A percentile compares a stretch with the other conserved stretches of the same genome.
phyloP scores from a whole-genome alignment of 2,113 vertebrate species.

The Perca schrenkii region DNA sequence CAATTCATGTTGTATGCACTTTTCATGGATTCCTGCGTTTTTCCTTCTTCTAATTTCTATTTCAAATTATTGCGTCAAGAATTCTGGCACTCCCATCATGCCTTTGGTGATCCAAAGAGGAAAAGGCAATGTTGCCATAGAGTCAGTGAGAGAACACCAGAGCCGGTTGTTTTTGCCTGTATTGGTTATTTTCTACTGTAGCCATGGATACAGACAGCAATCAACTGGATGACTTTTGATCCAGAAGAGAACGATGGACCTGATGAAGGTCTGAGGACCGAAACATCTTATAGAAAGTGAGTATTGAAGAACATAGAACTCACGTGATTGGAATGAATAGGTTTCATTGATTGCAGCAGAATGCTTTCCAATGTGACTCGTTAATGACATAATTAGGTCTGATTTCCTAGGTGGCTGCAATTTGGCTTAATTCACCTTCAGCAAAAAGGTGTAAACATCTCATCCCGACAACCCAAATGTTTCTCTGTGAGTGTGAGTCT shows the following conservation, averaged over 20 bases:
- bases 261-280: neutral
- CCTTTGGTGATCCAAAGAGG: neutral
- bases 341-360: neutral
- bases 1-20: neutral
- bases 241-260: neutral
- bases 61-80: neutral
- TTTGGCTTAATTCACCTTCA: neutral
- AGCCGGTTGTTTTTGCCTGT: no score
- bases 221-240: neutral
- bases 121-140: neutral
- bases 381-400: no score
- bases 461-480: neutral
- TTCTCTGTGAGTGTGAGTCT: constrained; percentile 21
- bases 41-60: neutral
- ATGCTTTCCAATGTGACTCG: no score
- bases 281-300: neutral
- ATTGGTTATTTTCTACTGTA: no score
- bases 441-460: neutral
- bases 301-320: no score
- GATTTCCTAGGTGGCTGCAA: no score
- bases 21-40: no score
- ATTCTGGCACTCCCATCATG: neutral
- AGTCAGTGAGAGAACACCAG: no score
- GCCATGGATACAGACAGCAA: neutral
- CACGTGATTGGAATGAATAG: neutral